Evolutionary conservation across 2,797 vertebrate genomes (phyloP), one percentile per base, ranked within the genome.

Genomic region (Brachymystax lenok): DNA sequence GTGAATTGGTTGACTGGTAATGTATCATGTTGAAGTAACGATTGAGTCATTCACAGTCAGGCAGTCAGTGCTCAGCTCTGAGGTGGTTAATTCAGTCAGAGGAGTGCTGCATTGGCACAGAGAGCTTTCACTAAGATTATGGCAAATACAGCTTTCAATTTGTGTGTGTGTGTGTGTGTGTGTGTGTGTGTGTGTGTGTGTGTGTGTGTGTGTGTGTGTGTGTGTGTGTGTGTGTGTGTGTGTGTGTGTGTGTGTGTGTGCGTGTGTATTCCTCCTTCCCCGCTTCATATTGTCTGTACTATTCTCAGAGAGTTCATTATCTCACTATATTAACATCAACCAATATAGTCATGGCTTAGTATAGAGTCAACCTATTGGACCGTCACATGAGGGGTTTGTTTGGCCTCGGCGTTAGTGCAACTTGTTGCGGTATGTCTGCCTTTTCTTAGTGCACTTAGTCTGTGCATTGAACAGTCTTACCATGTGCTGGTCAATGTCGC

Each of bases 401-500:
- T 16, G 35, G 10, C 10, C 30, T 14, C 8, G 1, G 10, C 16
- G 3, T 68, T 68, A 3, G 14, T 5, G 8, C 30, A 28, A 56
- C 61, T 40, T 74, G 67, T 21, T 40, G n/a, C 8, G 6, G 19
- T 59, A n/a, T 59, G n/a, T 80, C 17, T 40, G 61, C 67, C 16
- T 73, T 4, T 52, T 75, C n/a, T 67, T 69, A 17, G 67, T 17
- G 0, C 28, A 27, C 4, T 46, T 17, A 46, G 50, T 64, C 63
- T 19, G 51, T 12, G 30, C 69, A 79, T 71, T 78, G 80, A 73
- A 68, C 10, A 19, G 56, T 27, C 73, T 67, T 59, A 50, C 73
- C 63, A 69, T 21, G 50, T 71, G 79, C 50, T 78, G 72, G 73
- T 35, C 77, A 80, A 74, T 77, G 74, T 76, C 17, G 54, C n/a